Base-by-base conservation (phyloP, 2,797 vertebrate species). In the Tauraco hartlaubi region DNA sequence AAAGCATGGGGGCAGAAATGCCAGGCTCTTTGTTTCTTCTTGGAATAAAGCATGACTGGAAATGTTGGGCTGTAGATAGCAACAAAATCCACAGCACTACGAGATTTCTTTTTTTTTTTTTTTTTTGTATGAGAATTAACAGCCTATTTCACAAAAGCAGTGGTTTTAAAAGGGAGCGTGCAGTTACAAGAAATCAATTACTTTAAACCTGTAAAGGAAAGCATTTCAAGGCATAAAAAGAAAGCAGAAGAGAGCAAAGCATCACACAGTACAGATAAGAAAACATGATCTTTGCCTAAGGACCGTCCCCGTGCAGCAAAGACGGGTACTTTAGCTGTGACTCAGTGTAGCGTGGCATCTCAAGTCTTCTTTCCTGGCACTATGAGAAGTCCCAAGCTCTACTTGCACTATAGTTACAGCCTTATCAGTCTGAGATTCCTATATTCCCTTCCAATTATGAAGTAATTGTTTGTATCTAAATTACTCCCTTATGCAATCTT, bases 161-260 rank as follows among this genome's bases (percentile, higher is more conserved):
- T 20, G 33, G 19, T 43, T 95, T 90, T 90, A 64, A 79, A 90
- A 88, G 61, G 79, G 33, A 64, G 23, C 9, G 5, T 66, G 23
- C 33, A 75, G 58, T 75, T 88, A 91, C 58, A 93, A 87, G n/a
- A 78, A 95, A 92, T 90, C 82, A 85, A 69, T 94, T 93, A 66
- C 54, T 88, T 93, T 83, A 87, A 93, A 85, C 16, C 46, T 62
- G 51, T 72, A 89, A 92, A 92, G 46, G 31, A 72, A 90, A 90
- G 10, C 0, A 0, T 91, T 96, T 75, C 25, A 22, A 88, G 73
- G 35, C 29, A 63, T 58, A 52, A 73, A 83, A 75, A 68, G 68
- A 84, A 90, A 79, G 54, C 23, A 66, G 63, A 91, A 85, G 58
- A 85, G 61, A 89, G 44, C 41, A 91, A 88, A 89, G 64, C 58